Evolutionary conservation across 2,113 vertebrate genomes (phyloP).

Genomic region (Ammospiza caudacuta): DNA sequence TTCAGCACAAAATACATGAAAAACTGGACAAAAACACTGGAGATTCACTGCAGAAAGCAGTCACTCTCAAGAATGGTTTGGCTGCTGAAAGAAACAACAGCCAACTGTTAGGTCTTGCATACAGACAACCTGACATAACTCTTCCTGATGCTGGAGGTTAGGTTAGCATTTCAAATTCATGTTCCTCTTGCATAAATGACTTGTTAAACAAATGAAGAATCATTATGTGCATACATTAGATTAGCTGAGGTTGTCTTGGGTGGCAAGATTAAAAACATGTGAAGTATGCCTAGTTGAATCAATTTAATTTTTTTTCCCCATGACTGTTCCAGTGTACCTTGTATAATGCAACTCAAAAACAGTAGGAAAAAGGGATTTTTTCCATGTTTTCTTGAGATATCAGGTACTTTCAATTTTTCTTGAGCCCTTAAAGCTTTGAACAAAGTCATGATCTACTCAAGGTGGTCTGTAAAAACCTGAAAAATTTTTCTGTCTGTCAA

Average conservation of each 20-base stretch:
- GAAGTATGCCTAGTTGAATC: not conserved
- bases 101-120: not conserved
- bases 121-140: not conserved
- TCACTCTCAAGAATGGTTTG: not conserved
- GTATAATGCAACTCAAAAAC: not conserved
- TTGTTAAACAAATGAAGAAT: conserved; percentile 32
- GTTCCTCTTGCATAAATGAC: not conserved
- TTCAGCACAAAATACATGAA: not conserved
- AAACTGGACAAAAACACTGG: not conserved
- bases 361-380: not conserved
- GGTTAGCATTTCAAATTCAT: not conserved
- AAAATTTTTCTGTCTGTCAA: not conserved
- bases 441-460: not conserved
- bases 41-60: not conserved
- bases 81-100: not conserved
- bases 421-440: not conserved
- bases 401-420: not conserved
- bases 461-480: not conserved
- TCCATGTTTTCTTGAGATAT: not conserved
- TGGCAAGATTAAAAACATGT: not conserved
- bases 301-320: not conserved
- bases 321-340: not conserved
- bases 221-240: conserved; percentile 12
- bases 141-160: not conserved
- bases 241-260: not conserved